These are phyloP conservation scores for Spodoptera littoralis DNA, from an alignment of 2,888 invertebrate species.

Conservation along the genomic window DNA sequence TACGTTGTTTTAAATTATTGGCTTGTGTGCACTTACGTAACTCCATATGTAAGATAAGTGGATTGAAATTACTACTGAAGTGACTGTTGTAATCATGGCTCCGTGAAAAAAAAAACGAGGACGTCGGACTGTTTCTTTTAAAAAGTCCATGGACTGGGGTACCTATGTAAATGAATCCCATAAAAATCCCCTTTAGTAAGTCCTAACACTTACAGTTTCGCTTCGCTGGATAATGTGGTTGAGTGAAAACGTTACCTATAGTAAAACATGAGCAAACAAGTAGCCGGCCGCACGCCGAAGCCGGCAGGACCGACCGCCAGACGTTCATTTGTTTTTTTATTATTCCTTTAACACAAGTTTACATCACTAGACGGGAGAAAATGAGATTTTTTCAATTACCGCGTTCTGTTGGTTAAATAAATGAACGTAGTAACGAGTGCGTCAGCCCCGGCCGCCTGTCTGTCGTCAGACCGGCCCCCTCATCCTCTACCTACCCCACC, in stretches of 20 bases:
- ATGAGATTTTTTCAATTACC: conserved; percentile 84
- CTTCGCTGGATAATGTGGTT: conserved; percentile 44
- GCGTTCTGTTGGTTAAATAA: conserved; percentile 70
- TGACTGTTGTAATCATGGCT: conserved; percentile 21
- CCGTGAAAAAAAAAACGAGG: conserved; percentile 27
- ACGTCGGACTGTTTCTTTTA: conserved; percentile 21
- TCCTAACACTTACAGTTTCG: conserved; percentile 48
- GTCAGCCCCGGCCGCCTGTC: conserved; percentile 47
- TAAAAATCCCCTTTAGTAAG: conserved; percentile 39
- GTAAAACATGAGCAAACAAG: conserved; percentile 49
- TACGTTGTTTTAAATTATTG: conserved; percentile 63
- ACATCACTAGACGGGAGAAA: conserved; percentile 71
- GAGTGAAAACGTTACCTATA: conserved; percentile 30
- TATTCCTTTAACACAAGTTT: conserved; percentile 68
- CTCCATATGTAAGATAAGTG: conserved; percentile 53
- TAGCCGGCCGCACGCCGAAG: conserved; percentile 30
- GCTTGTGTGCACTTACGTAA: conserved; percentile 57
- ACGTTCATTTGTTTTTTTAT: conserved; percentile 61
- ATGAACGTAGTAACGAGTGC: conserved; percentile 66
- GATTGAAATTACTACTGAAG: conserved; percentile 46
- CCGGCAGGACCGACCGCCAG: conserved; percentile 51
- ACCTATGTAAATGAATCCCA: conserved; percentile 37
- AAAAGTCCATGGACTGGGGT: conserved; percentile 22
- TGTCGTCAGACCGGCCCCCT: conserved; percentile 37
- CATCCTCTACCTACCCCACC: conserved; percentile 64